phyloP scores from a whole-genome alignment of 2,113 vertebrate genomes.

The Apistogramma diplotaenia region DNA sequence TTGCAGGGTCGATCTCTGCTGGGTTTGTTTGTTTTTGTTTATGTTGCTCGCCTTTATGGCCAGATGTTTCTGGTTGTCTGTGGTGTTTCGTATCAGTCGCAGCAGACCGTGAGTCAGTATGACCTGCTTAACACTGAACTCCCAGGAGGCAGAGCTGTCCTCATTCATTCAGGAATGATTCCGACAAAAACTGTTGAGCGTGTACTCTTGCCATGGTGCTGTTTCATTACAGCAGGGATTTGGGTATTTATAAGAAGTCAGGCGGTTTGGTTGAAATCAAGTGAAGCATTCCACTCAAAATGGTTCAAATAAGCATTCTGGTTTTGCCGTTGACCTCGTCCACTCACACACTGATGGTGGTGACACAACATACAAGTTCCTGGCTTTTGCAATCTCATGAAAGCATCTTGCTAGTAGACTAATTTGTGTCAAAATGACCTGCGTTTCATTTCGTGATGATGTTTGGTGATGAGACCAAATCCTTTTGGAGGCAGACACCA shows the following conservation, averaged over 20 bases:
- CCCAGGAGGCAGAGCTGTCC: background rate
- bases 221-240: background rate
- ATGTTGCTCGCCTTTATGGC: constrained; percentile 26
- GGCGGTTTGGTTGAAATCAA: background rate
- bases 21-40: constrained; percentile 22
- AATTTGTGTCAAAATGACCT: background rate
- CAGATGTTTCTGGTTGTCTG: constrained; percentile 52
- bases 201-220: background rate
- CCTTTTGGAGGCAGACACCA: no score
- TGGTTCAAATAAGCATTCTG: background rate
- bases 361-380: background rate
- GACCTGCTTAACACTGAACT: background rate
- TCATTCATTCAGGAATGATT: constrained; percentile 16
- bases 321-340: background rate
- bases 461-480: background rate
- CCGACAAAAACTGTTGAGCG: background rate
- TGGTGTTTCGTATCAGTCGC: constrained; percentile 27
- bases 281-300: background rate
- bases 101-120: constrained; percentile 32
- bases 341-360: background rate
- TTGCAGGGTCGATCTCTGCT: background rate
- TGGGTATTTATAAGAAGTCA: background rate
- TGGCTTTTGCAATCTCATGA: background rate
- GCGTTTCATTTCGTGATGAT: background rate
- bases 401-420: background rate